phyloP scores from a whole-genome alignment of 2,797 vertebrate genomes.

The Oceanodroma leucorhoa region DNA sequence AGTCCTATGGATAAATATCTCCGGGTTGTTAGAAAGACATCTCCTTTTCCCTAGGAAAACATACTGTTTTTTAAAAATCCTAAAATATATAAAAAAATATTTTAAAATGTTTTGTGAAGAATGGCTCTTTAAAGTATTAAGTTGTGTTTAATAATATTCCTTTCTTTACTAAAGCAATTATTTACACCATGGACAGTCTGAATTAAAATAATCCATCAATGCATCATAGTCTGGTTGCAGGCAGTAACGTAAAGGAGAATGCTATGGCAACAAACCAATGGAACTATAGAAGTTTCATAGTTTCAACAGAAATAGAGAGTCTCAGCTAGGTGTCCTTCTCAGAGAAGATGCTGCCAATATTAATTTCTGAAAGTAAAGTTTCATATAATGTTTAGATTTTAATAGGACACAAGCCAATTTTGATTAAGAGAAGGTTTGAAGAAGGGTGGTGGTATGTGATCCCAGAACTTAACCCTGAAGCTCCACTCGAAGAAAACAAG shows the following conservation, averaged over 20 bases:
- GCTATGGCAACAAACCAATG: conserved; percentile 12
- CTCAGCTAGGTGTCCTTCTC: not conserved
- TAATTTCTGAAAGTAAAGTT: no score
- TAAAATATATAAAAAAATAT: not conserved
- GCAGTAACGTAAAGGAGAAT: conserved; percentile 1
- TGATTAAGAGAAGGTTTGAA: not conserved
- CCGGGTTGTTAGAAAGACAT: not conserved
- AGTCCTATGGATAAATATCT: not conserved
- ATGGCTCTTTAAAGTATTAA: not conserved
- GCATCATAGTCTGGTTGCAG: conserved; percentile 11
- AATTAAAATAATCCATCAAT: conserved; percentile 62
- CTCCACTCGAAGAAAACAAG: not conserved
- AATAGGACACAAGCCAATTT: not conserved
- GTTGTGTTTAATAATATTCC: not conserved
- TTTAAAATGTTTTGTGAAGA: not conserved
- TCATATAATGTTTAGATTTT: not conserved
- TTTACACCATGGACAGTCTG: conserved; percentile 34
- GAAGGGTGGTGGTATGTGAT: not conserved
- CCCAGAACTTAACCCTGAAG: not conserved
- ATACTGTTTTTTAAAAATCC: not conserved
- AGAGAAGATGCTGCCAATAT: not conserved
- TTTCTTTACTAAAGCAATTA: conserved; percentile 22
- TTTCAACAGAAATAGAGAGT: not conserved
- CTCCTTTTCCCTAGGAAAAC: not conserved
- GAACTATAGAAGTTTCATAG: not conserved